phyloP scores from a whole-genome alignment of 2,888 invertebrate species.

The Gandaritis pyraliata region DNA sequence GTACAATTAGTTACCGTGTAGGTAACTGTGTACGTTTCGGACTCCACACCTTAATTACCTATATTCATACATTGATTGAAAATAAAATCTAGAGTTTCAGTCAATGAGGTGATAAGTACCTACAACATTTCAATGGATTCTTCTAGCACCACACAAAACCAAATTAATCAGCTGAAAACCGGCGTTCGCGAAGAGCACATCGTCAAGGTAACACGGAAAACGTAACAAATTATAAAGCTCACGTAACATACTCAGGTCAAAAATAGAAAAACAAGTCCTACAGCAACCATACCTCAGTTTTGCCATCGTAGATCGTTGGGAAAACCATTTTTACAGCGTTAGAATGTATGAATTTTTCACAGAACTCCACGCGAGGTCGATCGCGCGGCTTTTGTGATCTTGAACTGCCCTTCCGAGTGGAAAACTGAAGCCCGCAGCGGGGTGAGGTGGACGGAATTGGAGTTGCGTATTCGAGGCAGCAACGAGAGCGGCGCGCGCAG shows the following conservation, averaged over 20 bases:
- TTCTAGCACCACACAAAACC: not conserved
- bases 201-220: conserved; percentile 53
- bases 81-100: too few species aligned
- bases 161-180: conserved; percentile 46
- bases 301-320: conserved; percentile 73
- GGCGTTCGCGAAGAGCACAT: conserved; percentile 46
- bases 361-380: conserved; percentile 61
- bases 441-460: conserved; percentile 62
- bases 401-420: conserved; percentile 82
- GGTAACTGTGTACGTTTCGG: too few species aligned
- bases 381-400: conserved; percentile 77
- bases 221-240: conserved; percentile 49
- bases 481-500: conserved; percentile 73
- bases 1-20: too few species aligned
- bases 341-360: conserved; percentile 58
- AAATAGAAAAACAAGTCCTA: conserved; percentile 51
- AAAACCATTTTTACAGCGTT: conserved; percentile 72
- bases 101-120: too few species aligned
- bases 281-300: conserved; percentile 62
- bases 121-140: too few species aligned
- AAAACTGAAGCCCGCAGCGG: conserved; percentile 71
- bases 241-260: conserved; percentile 51
- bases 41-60: too few species aligned
- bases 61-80: too few species aligned
- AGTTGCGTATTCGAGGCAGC: conserved; percentile 71